Conservation (phyloP, 2,888 invertebrate genomes). For the Apantesis nais region DNA sequence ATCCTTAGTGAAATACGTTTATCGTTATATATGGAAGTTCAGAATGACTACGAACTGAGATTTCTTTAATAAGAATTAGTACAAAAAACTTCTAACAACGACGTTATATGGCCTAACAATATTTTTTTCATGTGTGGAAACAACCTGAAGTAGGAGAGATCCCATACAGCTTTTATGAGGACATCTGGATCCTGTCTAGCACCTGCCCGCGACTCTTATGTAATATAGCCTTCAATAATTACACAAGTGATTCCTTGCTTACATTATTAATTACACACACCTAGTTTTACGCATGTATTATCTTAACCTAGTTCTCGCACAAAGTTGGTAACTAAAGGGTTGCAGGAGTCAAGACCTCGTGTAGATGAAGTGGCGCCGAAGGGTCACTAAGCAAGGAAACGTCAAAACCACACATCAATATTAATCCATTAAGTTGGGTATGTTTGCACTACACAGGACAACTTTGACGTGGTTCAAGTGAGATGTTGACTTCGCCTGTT, state of each 20-base stretch:
- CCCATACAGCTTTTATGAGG: too few relatives aligned
- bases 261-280: slow-evolving; percentile 59
- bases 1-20: too few relatives aligned
- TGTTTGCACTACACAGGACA: slow-evolving; percentile 60
- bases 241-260: slow-evolving; percentile 34
- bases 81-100: too few relatives aligned
- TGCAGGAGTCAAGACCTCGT: slow-evolving; percentile 51
- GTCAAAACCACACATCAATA: slow-evolving; percentile 81
- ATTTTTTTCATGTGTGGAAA: too few relatives aligned
- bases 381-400: slow-evolving; percentile 73
- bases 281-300: slow-evolving; percentile 48
- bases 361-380: slow-evolving; percentile 52
- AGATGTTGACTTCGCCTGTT: slow-evolving; percentile 62
- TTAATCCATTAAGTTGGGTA: slow-evolving; percentile 73
- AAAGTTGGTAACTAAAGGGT: slow-evolving; percentile 67
- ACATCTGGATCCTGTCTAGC: too few relatives aligned
- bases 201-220: too few relatives aligned
- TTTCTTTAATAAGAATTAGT: too few relatives aligned
- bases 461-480: slow-evolving; percentile 60
- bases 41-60: too few relatives aligned
- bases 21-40: too few relatives aligned
- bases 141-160: too few relatives aligned
- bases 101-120: too few relatives aligned
- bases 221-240: slow-evolving; percentile 12
- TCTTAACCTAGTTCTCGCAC: slow-evolving; percentile 60